Evolutionary conservation across 2,888 invertebrate species (phyloP), one percentile per base, ranked within the genome.

Genomic region (Oegoconia quadripuncta): DNA sequence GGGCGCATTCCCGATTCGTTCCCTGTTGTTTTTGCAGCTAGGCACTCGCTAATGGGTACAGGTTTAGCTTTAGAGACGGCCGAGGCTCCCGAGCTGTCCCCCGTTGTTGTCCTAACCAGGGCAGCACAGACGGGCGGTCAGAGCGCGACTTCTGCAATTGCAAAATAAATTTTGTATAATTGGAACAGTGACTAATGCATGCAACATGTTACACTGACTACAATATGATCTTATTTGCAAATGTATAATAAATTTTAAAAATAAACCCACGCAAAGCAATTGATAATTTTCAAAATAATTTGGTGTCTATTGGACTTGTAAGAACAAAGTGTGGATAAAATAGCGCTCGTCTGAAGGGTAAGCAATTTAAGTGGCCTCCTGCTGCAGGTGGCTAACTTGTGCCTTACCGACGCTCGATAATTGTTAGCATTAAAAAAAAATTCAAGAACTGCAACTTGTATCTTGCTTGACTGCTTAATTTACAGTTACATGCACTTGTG

Each of bases 1-100:
- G 79, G 74, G 71, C 75, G 76, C 86, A 87, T 87, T 86, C 86
- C 79, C 75, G 86, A 87, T 87, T 86, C 84, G 86, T 84, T 87
- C 84, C 84, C 81, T 74, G 82, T 80, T 76, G 83, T 87, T 87
- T 86, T 87, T 87, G 84, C 79, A 64, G 67, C 74, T 74, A 78
- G 81, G 72, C 60, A 64, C 63, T 61, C 74, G 60, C 78, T 83
- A 87, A 87, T 86, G 74, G 81, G 69, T 78, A 86, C 86, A 60
- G 82, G 86, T 87, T 86, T 81, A 62, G 66, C 69, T 59, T 53
- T 60, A 55, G 54, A 61, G 64, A 53, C 58, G 58, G 55, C 47
- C 50, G 52, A 49, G 45, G 51, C 43, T 46, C 39, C 61, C 49
- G 13, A 9, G 6, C 52, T 50, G 62, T 48, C 62, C 55, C 57